Evolutionary conservation across 2,797 vertebrate species (phyloP).

Genomic region (Mus caroli): DNA sequence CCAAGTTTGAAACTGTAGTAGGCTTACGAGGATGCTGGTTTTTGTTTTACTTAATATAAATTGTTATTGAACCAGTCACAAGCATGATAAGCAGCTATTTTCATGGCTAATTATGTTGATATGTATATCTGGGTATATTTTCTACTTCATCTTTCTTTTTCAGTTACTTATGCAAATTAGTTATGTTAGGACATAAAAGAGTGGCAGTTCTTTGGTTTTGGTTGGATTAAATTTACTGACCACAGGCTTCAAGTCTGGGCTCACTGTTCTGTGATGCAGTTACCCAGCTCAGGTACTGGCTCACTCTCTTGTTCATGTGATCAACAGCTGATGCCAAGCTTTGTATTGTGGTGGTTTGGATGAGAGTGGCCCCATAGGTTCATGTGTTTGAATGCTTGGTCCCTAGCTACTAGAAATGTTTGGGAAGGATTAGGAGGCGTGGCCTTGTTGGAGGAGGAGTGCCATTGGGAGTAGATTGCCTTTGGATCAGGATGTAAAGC

Average conservation of each 20-base stretch:
- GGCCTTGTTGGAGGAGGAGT: background rate
- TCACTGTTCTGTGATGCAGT: background rate
- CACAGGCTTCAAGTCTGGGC: background rate
- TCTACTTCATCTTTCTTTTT: background rate
- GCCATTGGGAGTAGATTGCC: background rate
- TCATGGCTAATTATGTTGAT: constrained; percentile 8
- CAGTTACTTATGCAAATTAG: background rate
- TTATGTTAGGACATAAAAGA: background rate
- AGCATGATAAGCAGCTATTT: constrained; percentile 47
- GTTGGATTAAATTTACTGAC: background rate
- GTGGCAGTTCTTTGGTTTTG: too few relatives aligned
- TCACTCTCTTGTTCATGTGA: background rate
- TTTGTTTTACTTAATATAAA: constrained; percentile 66
- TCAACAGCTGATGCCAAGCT: background rate
- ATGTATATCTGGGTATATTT: constrained; percentile 33
- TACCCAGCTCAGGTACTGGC: background rate
- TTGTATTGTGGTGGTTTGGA: background rate
- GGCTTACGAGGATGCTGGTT: constrained; percentile 57
- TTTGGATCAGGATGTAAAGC: background rate
- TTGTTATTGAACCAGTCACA: constrained; percentile 41
- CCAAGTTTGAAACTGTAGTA: constrained; percentile 15
- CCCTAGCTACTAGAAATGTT: background rate
- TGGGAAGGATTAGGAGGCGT: background rate
- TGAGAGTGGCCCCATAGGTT: background rate
- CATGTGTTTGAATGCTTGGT: background rate